Conservation (phyloP, 2,888 invertebrate genomes). For the Rhopalosiphum nymphaeae region DNA sequence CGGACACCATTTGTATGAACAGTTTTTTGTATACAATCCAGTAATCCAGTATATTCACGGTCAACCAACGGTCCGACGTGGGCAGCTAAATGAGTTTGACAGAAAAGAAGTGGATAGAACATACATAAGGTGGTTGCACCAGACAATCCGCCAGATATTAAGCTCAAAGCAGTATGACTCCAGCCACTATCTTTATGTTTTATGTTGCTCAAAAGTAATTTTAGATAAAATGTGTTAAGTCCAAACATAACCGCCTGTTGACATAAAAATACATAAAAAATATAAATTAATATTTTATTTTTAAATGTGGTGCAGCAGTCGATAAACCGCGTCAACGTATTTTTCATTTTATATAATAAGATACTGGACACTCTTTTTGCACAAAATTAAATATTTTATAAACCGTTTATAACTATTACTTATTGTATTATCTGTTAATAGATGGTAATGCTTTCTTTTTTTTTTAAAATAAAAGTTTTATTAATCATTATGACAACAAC, state of each 20-base stretch:
- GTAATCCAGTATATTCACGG: conserved; percentile 62
- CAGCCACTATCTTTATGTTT: conserved; percentile 57
- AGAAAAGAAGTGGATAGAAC: conserved; percentile 59
- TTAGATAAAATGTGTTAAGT: conserved; percentile 60
- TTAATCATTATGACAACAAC: background rate
- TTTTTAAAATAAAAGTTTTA: too few species aligned
- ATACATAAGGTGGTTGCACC: conserved; percentile 58
- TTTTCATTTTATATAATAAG: too few species aligned
- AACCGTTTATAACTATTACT: too few species aligned
- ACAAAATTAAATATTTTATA: too few species aligned
- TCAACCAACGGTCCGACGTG: conserved; percentile 61
- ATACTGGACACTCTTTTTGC: too few species aligned
- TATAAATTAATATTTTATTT: too few species aligned
- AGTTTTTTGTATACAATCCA: conserved; percentile 64
- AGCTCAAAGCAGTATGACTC: conserved; percentile 50
- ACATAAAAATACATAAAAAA: background rate
- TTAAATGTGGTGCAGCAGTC: too few species aligned
- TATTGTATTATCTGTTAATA: too few species aligned
- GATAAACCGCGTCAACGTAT: too few species aligned
- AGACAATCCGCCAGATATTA: conserved; percentile 60
- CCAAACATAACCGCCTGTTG: conserved; percentile 59
- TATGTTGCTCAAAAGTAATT: conserved; percentile 54
- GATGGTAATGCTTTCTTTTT: too few species aligned
- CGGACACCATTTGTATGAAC: conserved; percentile 57
- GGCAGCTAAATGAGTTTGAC: conserved; percentile 62